Evolutionary conservation across 2,888 invertebrate genomes (phyloP).

Genomic region (Nesidiocoris tenuis): DNA sequence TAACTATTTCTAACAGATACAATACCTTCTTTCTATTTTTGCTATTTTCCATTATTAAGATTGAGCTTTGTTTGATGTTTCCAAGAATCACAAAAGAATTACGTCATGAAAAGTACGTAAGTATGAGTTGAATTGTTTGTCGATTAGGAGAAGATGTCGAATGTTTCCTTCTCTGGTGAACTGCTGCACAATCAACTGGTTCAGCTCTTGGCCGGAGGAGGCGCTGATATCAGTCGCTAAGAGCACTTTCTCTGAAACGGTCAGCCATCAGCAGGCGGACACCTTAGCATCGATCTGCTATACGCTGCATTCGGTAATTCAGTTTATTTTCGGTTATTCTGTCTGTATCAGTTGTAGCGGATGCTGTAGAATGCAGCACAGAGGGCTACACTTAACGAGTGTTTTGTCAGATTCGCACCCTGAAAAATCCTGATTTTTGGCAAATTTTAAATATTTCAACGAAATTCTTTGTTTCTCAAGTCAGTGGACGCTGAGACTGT

Average conservation of each 20-base stretch:
- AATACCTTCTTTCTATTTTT: neutral
- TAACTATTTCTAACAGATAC: neutral
- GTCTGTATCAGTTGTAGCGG: too few relatives aligned
- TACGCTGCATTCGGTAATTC: conserved; percentile 69
- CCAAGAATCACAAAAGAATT: too few relatives aligned
- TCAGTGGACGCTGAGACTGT: conserved; percentile 78
- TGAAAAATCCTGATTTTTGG: too few relatives aligned
- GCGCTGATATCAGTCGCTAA: conserved; percentile 80
- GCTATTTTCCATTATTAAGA: too few relatives aligned
- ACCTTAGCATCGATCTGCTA: conserved; percentile 68
- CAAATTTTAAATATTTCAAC: too few relatives aligned
- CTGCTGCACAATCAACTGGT: conserved; percentile 95
- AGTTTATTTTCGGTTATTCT: too few relatives aligned
- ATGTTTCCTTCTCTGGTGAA: conserved; percentile 94
- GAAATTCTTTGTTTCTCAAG: conserved; percentile 58
- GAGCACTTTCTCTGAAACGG: conserved; percentile 65
- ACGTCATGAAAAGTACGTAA: too few relatives aligned
- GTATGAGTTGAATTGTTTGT: too few relatives aligned
- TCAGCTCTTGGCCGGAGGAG: conserved; percentile 86
- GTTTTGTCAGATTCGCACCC: too few relatives aligned
- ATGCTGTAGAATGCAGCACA: too few relatives aligned
- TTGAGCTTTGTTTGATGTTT: too few relatives aligned
- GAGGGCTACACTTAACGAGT: too few relatives aligned
- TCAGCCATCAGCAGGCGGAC: conserved; percentile 58
- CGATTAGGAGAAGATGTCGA: conserved; percentile 75